Base-by-base conservation (phyloP, 2,888 invertebrate genomes). In the Endomychus coccineus region DNA sequence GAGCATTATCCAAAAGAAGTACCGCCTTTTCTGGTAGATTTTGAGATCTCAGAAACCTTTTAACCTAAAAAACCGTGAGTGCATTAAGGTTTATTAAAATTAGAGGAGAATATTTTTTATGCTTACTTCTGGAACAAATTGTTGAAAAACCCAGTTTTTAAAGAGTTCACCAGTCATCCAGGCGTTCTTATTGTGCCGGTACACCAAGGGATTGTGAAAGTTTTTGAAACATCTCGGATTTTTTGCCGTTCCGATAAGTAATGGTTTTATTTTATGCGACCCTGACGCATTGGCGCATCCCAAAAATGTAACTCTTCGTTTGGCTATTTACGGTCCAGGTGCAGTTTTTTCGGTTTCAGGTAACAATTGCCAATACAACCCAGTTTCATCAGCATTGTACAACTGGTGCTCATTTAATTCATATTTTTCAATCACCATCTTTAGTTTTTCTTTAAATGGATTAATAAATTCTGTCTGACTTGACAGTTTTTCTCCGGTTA, bases 361-460 rank as follows among this genome's bases (percentile, higher is more conserved):
- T 14, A 46, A 24, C 6, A 48, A 24, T 36, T 41, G 37, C 42
- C 46, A 48, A 34, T 36, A 43, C 27, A 48, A 36, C 5, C 41
- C 40, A 7, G 43, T 41, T 25, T 49, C 47, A 33, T 46, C 41
- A 9, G 44, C 44, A 35, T 49, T 48, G 21, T 39, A 45, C 7
- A 47, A 16, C 35, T 47, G 43, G 14, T 40, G n/a, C n/a, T n/a
- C n/a, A n/a, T n/a, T n/a, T n/a, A n/a, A n/a, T n/a, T n/a, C n/a
- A n/a, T n/a, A n/a, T n/a, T n/a, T n/a, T n/a, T n/a, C n/a, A n/a
- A n/a, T n/a, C n/a, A n/a, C n/a, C n/a, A n/a, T n/a, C n/a, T n/a
- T n/a, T n/a, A n/a, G n/a, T n/a, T n/a, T n/a, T n/a, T n/a, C n/a
- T n/a, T n/a, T n/a, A n/a, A n/a, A n/a, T n/a, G n/a, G n/a, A n/a